Evolutionary conservation across 2,888 invertebrate genomes (phyloP).

Genomic region (Drosophila suboccidentalis): DNA sequence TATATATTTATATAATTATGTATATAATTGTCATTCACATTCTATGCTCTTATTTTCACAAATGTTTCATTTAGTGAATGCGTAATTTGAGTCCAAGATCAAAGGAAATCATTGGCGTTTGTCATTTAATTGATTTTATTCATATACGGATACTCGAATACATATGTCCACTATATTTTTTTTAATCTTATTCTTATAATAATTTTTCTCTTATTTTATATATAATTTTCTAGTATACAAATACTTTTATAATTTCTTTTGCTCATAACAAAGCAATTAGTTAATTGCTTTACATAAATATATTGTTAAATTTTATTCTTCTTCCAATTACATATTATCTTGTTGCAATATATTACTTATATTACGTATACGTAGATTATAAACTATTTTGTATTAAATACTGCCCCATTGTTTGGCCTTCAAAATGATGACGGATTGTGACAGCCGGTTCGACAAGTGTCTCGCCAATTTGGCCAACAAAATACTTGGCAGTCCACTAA

Average conservation of each 20-base stretch:
- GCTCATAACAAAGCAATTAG: not conserved
- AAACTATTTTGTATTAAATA: conserved; percentile 27
- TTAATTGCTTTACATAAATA: not conserved
- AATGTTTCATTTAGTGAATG: conserved; percentile 28
- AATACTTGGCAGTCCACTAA: conserved; percentile 41
- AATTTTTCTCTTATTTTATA: not conserved
- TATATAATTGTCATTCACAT: not conserved
- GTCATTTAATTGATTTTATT: not conserved
- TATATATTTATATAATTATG: not conserved
- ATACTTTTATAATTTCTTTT: not conserved
- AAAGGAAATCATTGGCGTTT: not conserved
- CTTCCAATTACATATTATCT: not conserved
- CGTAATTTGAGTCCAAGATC: conserved; percentile 11
- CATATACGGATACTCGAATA: not conserved
- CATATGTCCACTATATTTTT: not conserved
- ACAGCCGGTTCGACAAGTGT: conserved; percentile 73
- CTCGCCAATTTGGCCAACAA: conserved; percentile 21
- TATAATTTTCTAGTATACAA: not conserved
- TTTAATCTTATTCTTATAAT: not conserved
- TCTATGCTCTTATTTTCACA: not conserved
- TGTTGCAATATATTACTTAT: not conserved
- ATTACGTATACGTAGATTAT: conserved; percentile 44
- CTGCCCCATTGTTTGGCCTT: conserved; percentile 68
- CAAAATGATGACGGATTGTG: conserved; percentile 66
- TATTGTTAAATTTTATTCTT: not conserved